A percentile compares a stretch with the other conserved stretches of the same genome.
Evolutionary conservation across 2,888 invertebrate species (phyloP).

Genomic region (Sarcophaga variegata): DNA sequence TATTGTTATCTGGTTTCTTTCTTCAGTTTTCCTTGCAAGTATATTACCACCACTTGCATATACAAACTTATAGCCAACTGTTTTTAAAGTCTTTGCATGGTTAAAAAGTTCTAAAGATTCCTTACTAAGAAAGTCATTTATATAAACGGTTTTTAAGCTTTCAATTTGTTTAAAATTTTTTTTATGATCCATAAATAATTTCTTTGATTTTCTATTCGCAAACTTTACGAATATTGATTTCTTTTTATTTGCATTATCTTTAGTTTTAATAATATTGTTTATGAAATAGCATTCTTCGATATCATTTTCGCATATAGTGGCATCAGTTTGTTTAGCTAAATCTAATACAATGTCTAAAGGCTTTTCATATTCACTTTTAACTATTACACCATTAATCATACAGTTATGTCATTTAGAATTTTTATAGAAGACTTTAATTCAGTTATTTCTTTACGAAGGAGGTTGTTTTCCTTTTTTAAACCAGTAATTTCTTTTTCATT

Average conservation of each 20-base stretch:
- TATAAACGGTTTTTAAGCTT: background rate
- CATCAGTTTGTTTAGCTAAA: no score
- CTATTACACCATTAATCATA: conserved; percentile 24
- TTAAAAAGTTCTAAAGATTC: conserved; percentile 21
- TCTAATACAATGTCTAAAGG: background rate
- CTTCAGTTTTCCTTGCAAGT: conserved; percentile 11
- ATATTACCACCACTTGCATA: conserved; percentile 9
- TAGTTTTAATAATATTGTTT: no score
- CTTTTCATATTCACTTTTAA: background rate
- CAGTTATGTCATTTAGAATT: conserved; percentile 18
- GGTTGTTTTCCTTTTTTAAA: conserved; percentile 21
- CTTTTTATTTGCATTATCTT: background rate
- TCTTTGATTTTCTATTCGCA: conserved; percentile 11
- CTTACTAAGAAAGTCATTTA: conserved; percentile 24
- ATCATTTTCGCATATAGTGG: no score
- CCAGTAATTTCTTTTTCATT: background rate
- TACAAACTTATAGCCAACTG: conserved; percentile 21
- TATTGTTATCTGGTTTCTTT: background rate
- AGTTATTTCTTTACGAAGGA: conserved; percentile 2
- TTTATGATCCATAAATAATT: conserved; percentile 9
- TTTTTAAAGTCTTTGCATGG: conserved; percentile 18
- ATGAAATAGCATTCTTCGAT: no score
- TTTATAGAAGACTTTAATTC: conserved; percentile 4
- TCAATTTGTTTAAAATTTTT: background rate
- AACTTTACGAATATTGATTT: conserved; percentile 1